Evolutionary conservation across 2,797 vertebrate species (phyloP).

Genomic region (Manis pentadactyla): DNA sequence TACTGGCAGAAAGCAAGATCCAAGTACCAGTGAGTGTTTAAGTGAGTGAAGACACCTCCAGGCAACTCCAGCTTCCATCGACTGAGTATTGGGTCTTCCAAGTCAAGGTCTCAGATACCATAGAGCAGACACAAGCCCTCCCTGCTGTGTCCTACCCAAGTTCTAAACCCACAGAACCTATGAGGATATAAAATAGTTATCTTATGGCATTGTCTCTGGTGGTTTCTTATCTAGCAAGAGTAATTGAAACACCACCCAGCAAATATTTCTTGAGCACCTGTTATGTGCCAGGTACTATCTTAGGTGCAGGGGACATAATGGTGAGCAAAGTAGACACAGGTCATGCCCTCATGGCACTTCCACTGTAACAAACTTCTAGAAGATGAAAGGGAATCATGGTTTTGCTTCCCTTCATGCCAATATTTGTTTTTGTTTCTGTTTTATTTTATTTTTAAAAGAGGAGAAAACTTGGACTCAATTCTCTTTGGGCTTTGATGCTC

Average conservation of each 20-base stretch:
- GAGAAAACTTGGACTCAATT: conserved; percentile 50
- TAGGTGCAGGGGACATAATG: fast-evolving
- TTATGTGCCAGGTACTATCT: fast-evolving
- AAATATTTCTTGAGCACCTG: neutral
- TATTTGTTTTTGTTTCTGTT: conserved; percentile 62
- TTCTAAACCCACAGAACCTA: neutral
- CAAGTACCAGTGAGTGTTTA: too few relatives aligned
- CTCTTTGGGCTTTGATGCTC: conserved; percentile 76
- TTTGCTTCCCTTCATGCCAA: neutral
- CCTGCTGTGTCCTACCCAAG: fast-evolving
- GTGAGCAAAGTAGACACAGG: fast-evolving
- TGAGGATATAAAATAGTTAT: fast-evolving
- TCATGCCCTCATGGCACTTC: fast-evolving
- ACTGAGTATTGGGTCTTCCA: fast-evolving
- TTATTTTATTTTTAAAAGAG: conserved; percentile 53
- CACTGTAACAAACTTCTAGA: neutral
- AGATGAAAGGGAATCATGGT: neutral
- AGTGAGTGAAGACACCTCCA: neutral
- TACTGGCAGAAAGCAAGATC: fast-evolving
- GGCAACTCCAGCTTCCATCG: neutral
- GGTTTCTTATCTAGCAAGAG: neutral
- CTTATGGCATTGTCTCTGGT: fast-evolving
- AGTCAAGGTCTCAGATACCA: neutral
- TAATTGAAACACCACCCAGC: fast-evolving
- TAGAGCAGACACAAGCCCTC: fast-evolving